These are phyloP conservation scores for Drosophila pseudotakahashii DNA, from an alignment of 2,888 invertebrate species.

Conservation along the genomic window DNA sequence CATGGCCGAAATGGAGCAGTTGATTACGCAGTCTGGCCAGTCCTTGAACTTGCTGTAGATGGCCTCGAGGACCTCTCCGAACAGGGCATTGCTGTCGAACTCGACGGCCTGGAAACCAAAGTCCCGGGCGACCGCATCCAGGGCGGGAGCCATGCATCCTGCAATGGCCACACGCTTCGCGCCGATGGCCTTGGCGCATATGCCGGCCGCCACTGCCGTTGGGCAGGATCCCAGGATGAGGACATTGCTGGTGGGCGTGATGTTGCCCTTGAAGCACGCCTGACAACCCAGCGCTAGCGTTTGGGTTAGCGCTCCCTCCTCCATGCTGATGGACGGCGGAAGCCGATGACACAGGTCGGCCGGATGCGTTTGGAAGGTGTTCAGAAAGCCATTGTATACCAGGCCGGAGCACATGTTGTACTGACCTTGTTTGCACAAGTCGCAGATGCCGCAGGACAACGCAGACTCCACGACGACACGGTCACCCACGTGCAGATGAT, in stretches of 20 bases:
- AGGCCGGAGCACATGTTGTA: constrained; percentile 79
- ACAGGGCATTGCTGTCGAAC: constrained; percentile 54
- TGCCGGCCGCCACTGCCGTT: constrained; percentile 71
- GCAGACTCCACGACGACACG: constrained; percentile 97
- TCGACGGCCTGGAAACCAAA: constrained; percentile 66
- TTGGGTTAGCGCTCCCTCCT: constrained; percentile 73
- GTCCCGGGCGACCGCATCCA: constrained; percentile 53
- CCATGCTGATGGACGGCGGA: constrained; percentile 59
- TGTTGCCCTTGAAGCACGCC: constrained; percentile 71
- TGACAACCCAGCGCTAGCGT: constrained; percentile 78
- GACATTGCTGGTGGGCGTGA: constrained; percentile 74
- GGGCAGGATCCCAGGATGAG: constrained; percentile 77
- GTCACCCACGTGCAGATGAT: constrained; percentile 90
- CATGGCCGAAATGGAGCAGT: constrained; percentile 73
- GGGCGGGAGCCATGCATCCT: constrained; percentile 51
- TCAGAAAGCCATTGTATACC: constrained; percentile 76
- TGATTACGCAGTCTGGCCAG: constrained; percentile 78
- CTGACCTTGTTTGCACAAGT: constrained; percentile 88
- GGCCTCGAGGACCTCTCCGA: constrained; percentile 60
- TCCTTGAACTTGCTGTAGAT: constrained; percentile 57
- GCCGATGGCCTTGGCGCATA: constrained; percentile 77
- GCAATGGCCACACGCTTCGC: constrained; percentile 71
- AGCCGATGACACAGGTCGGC: constrained; percentile 80
- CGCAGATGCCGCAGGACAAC: constrained; percentile 92
- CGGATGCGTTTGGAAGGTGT: constrained; percentile 74